A percentile compares a stretch with the other conserved stretches of the same genome.
Conservation (phyloP, 2,888 invertebrate genomes). For the Synergus umbraculus region DNA sequence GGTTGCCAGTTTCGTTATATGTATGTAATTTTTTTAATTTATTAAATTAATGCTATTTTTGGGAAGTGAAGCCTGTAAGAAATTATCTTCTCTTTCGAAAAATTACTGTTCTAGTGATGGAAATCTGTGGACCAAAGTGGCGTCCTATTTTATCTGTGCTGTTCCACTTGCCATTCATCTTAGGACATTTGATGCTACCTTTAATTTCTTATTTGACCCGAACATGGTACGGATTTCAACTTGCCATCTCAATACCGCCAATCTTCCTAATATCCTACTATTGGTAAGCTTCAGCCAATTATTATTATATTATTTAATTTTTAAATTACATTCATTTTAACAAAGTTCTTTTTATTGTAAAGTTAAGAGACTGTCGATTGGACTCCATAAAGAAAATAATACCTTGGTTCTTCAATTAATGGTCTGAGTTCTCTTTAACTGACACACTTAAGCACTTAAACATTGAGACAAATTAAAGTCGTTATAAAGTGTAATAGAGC, state of each 20-base stretch:
- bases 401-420: no score
- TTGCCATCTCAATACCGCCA: conserved; percentile 78
- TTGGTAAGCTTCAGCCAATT: conserved; percentile 74
- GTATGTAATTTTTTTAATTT: conserved; percentile 69
- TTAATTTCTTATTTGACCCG: conserved; percentile 81
- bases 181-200: conserved; percentile 80
- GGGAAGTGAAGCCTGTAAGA: neutral
- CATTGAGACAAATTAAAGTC: no score
- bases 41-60: conserved; percentile 39
- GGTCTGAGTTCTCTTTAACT: no score
- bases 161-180: conserved; percentile 79
- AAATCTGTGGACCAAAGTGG: conserved; percentile 80
- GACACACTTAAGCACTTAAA: no score
- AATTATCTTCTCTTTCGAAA: no score
- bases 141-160: conserved; percentile 78
- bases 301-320: neutral
- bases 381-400: no score
- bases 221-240: conserved; percentile 80
- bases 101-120: conserved; percentile 78
- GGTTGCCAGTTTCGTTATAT: conserved; percentile 83
- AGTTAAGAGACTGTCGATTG: neutral
- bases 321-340: no score
- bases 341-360: neutral
- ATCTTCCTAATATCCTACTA: conserved; percentile 77
- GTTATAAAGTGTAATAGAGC: no score